Base-by-base conservation (phyloP, 2,797 vertebrate genomes). In the Spheniscus humboldti region DNA sequence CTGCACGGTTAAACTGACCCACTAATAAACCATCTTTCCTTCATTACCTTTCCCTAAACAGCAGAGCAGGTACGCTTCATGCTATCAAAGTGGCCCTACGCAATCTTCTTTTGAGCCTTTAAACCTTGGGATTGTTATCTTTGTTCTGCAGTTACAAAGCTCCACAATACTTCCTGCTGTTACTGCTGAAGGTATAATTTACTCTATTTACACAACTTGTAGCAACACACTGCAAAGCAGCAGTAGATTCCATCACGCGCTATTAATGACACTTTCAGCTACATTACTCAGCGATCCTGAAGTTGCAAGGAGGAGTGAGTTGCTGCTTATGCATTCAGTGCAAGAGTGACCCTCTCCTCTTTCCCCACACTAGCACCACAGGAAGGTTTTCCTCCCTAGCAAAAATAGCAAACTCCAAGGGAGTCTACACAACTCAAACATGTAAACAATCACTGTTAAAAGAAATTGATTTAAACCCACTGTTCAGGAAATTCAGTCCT, bases 181-280 rank as follows among this genome's bases (percentile, higher is more conserved):
- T 84, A 25, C 63, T 86, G 84, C 91, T 85, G 41, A 33, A 96
- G 81, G 84, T 82, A 45, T 80, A 86, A 96, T 96, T 96, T 92
- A 91, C 72, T 97, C 85, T 92, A 86, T 92, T 91, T 95, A 92
- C 92, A 94, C 9, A 47, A 92, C 85, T 90, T 95, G 33, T 25
- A 90, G 87, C 75, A 90, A 86, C 64, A 82, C 78, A 17, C 88
- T 96, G 82, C 94, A 81, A 73, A 94, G 50, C 81, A 66, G 82
- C 82, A 30, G 88, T 35, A 94, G 92, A 94, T 88, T 77, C 88
- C 88, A 94, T 85, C 96, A 89, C 3, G 0, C 7, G 13, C 72
- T 30, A 93, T 82, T 94, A 96, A 95, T 50, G 56, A 68, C 74
- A 75, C 85, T 95, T 94, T 71, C 85, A 83, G 86, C 72, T 77